Evolutionary conservation across 2,888 invertebrate species (phyloP).

Genomic region (Phaonia tiefii): DNA sequence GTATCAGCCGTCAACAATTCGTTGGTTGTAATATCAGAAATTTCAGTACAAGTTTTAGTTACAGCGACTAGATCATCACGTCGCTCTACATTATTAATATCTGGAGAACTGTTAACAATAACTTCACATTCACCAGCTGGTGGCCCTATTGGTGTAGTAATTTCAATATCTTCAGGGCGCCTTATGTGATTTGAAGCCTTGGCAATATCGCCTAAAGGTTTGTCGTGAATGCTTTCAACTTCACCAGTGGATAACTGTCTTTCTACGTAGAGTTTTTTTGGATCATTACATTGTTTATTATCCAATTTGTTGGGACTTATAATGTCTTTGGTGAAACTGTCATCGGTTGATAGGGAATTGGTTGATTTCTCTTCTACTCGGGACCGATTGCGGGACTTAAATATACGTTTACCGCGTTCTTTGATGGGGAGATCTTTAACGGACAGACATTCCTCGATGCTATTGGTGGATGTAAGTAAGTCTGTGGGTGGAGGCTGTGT

Average conservation of each 20-base stretch:
- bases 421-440: constrained; percentile 78
- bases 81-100: no score
- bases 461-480: constrained; percentile 38
- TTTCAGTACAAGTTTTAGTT: no score
- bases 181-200: no score
- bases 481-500: constrained; percentile 77
- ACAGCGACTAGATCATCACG: no score
- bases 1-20: no score
- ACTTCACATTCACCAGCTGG: no score
- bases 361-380: constrained; percentile 65
- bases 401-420: constrained; percentile 79
- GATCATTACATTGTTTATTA: not conserved
- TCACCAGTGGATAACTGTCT: not conserved
- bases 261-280: not conserved
- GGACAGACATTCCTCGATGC: constrained; percentile 68
- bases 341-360: constrained; percentile 35
- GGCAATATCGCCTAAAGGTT: not conserved
- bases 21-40: no score
- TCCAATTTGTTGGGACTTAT: not conserved
- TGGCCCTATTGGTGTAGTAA: no score
- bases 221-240: not conserved
- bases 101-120: no score
- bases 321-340: constrained; percentile 25
- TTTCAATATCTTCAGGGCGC: no score
- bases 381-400: constrained; percentile 78